Evolutionary conservation across 2,113 vertebrate species (phyloP), one percentile per base, ranked within the genome.

Genomic region (Eptesicus fuscus): DNA sequence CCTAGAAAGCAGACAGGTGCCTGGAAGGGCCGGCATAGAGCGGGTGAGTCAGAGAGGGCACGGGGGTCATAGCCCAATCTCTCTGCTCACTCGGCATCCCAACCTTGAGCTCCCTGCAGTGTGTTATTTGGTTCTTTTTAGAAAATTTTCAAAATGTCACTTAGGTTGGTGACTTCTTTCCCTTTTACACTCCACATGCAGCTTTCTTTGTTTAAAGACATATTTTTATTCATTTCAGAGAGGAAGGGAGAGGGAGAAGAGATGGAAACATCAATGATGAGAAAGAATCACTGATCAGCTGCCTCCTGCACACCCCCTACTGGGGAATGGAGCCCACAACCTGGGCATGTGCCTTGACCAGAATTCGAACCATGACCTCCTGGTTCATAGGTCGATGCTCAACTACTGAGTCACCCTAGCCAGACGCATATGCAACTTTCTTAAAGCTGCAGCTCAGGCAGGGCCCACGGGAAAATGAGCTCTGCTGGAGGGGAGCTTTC

Each of bases 81-180:
- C 22, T 42, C 47, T 51, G 63, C 13, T 78, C 20, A 2, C 7
- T 69, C 1, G 0, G 22, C 0, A 2, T 20, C 67, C 42, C 30
- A 32, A 14, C 28, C 20, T 67, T 53, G 14, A 20, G 2, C 5
- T 44, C 56, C 37, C 4, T 0, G 30, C 0, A 4, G 5, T 25
- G 10, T 61, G 30, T 49, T 73, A 13, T 10, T 35, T 86, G 42
- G 1, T 70, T n/a, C 22, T 44, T 59, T 63, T 85, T 63, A 78
- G 80, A 76, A 47, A 59, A 35, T 82, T 86, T 88, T 85, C 47
- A 70, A 69, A 73, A 59, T 5, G 14, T 49, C 42, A 17, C 22
- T 69, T 44, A 22, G 23, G 12, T 11, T 14, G 69, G 18, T 40
- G 63, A 61, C 63, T 51, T 96, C 42, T 42, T 49, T 71, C 56